Evolutionary conservation across 2,113 vertebrate genomes (phyloP), one percentile per base, ranked within the genome.

Genomic region (Archocentrus centrarchus): DNA sequence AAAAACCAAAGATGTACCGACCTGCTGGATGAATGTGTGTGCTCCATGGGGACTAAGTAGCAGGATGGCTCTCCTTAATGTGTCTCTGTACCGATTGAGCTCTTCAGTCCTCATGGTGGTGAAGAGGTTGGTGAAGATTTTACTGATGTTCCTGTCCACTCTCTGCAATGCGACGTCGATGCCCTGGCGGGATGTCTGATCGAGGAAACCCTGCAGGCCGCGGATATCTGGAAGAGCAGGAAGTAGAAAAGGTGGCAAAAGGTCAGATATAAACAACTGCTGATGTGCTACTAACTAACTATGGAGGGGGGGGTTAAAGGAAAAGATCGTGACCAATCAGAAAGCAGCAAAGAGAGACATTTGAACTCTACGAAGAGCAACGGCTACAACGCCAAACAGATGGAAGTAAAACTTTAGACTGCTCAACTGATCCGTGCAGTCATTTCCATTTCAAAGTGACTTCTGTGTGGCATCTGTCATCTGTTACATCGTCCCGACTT

Each of bases 41-140:
- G 98, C 98, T 77, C 97, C 97, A 17, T 96, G 95, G 0, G 98
- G 98, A 85, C 98, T 99, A 32, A 99, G 96, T 77, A 99, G 96
- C 61, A 99, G 94, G 83, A 99, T 97, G 47, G 98, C 98, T 2
- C 98, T 93, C 3, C 98, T 93, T 58, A 99, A 90, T 0, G 98
- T 99, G 96, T 99, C 98, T n/a, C 98, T 90, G 86, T 99, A 99
- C 2, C 97, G 97, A 89, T 99, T 99, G 82, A 99, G 95, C 91
- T 99, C 98, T 81, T 99, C 98, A 0, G 98, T 99, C 91, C 97
- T 97, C 98, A 99, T 99, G 58, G 97, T 98, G 89, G 96, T 98
- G 87, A 99, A 99, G 50, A 99, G 97, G 92, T 96, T 97, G 90
- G 97, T 97, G 93, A 99, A 99, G 30, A 99, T 97, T 0, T 96